Percentiles rank a stretch among this genome's conserved stretches.
phyloP scores from a whole-genome alignment of 2,888 invertebrate genomes.

The Himalopsyche tibetana region DNA sequence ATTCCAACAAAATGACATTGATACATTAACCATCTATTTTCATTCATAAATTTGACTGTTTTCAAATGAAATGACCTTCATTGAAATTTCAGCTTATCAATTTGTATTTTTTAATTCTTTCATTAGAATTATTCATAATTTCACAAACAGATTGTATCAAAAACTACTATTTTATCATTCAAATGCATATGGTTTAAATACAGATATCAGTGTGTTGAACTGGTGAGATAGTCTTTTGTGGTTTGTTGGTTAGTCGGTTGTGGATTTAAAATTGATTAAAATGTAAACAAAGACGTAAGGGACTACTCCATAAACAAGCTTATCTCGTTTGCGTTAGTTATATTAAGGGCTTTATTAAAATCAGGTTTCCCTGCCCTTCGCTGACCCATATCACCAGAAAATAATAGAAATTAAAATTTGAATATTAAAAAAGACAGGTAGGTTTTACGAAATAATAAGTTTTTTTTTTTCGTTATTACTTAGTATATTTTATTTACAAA shows the following conservation, averaged over 20 bases:
- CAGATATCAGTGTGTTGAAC: slow-evolving; percentile 36
- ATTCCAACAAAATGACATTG: no score
- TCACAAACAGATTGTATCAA: neutral
- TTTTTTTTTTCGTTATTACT: no score
- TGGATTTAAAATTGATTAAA: slow-evolving; percentile 58
- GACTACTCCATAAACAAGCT: slow-evolving; percentile 47
- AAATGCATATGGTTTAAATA: neutral
- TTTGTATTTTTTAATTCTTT: no score
- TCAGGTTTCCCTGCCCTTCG: neutral
- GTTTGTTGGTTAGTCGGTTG: slow-evolving; percentile 46
- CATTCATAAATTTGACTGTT: no score
- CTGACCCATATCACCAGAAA: neutral
- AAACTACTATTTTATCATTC: neutral
- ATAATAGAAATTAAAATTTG: no score
- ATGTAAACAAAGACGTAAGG: slow-evolving; percentile 53
- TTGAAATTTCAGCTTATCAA: no score
- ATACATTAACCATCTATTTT: no score
- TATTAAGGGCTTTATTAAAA: slow-evolving; percentile 6
- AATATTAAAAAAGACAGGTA: no score
- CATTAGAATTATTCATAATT: no score
- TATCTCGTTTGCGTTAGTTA: neutral
- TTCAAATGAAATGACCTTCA: no score
- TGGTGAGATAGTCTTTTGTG: slow-evolving; percentile 48
- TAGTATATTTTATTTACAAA: no score
- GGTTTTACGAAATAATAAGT: no score